Conservation (phyloP, 1,140 invertebrate genomes). For the Limonius californicus region DNA sequence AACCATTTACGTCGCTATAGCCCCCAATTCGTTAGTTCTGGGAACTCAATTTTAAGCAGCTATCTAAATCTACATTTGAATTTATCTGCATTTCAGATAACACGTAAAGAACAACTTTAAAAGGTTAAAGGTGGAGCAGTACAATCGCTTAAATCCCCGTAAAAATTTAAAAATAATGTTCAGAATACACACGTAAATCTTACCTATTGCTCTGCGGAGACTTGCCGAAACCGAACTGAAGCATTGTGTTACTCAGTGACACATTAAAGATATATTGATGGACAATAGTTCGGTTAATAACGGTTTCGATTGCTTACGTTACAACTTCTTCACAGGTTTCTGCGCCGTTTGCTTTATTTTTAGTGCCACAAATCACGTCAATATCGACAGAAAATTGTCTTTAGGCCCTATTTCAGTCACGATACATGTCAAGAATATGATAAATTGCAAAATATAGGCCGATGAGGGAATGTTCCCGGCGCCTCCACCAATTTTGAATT, state of each 20-base stretch:
- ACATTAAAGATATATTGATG: too few species aligned
- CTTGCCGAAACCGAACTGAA: too few species aligned
- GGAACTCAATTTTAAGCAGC: too few species aligned
- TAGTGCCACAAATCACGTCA: not conserved
- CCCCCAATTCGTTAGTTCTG: too few species aligned
- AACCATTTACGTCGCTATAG: too few species aligned
- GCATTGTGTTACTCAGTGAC: too few species aligned
- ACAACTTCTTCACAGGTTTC: not conserved
- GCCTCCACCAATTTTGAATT: not conserved
- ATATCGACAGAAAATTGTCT: not conserved
- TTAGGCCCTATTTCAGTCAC: constrained; percentile 7
- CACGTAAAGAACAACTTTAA: too few species aligned
- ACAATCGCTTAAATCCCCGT: too few species aligned
- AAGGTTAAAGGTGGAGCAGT: too few species aligned
- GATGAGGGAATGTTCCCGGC: not conserved
- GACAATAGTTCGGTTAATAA: not conserved
- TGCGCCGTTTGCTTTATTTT: not conserved
- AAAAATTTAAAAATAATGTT: too few species aligned
- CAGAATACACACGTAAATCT: not conserved
- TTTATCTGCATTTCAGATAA: too few species aligned
- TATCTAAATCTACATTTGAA: too few species aligned
- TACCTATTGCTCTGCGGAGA: not conserved
- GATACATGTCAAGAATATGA: not conserved
- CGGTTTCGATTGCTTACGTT: constrained; percentile 4
- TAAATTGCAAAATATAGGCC: not conserved